Evolutionary conservation across 2,113 vertebrate species (phyloP).

Genomic region (Phoenicopterus ruber): DNA sequence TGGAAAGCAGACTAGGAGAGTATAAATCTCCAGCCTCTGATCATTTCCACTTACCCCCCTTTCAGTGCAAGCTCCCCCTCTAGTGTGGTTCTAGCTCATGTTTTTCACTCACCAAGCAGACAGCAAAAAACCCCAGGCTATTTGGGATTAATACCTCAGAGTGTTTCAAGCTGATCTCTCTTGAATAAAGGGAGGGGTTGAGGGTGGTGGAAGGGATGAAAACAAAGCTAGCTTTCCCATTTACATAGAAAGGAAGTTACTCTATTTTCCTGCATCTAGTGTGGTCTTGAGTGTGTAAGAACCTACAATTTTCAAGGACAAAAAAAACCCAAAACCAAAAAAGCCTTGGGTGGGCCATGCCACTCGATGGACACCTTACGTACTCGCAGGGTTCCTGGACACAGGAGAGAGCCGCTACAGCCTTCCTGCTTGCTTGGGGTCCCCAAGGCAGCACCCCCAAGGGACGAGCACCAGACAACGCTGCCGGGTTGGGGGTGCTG

Average conservation of each 20-base stretch:
- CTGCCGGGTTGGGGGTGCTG: accelerated
- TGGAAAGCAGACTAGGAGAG: not conserved
- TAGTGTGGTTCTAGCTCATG: not conserved
- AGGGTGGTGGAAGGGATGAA: not conserved
- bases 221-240: not conserved
- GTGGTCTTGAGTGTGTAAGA: not conserved
- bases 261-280: not conserved
- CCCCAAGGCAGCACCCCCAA: not conserved
- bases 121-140: not conserved
- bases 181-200: not conserved
- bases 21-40: not conserved
- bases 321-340: not conserved
- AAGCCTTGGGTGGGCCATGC: not conserved
- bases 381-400: not conserved
- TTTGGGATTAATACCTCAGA: not conserved
- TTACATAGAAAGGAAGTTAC: not conserved
- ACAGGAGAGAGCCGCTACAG: not conserved
- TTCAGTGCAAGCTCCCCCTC: not conserved
- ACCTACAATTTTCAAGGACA: not conserved
- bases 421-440: not conserved
- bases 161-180: not conserved
- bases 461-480: not conserved
- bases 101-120: not conserved
- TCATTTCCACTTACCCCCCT: not conserved
- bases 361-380: not conserved